Base-by-base conservation (phyloP, 2,113 vertebrate genomes). In the Tenebrosternarchus preto region DNA sequence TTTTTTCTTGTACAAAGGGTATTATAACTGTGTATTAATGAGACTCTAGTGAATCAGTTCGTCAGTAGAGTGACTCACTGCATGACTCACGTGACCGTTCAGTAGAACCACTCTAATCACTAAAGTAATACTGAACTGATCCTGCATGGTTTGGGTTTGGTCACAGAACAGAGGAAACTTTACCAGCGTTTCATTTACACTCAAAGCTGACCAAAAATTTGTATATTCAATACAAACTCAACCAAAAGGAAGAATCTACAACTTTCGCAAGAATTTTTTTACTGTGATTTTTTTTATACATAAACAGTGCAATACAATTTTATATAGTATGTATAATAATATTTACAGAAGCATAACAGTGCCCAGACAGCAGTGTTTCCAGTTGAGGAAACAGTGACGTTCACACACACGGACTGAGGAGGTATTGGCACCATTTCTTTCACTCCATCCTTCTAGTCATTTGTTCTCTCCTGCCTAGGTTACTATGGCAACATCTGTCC, bases 261-360 rank as follows among this genome's bases (percentile, higher is more conserved):
- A 5, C 4, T 24, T 27, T 43, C n/a, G n/a, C 12, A 36, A 22
- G 31, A 68, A 39, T 11, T 39, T 11, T 55, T 93, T 92, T 88
- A 88, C 88, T 86, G 70, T 84, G 81, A 83, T n/a, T 2, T 63
- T 72, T 66, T 74, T 36, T 36, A 36, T 78, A 74, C 68, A 77
- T 80, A 56, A 73, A 80, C 73, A 80, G 80, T 84, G 80, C 82
- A 80, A 86, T 69, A 82, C 36, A 73, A 53, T 81, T 88, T 80
- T 77, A 84, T 85, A 88, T 84, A 87, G 86, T 90, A 87, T 90
- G 85, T 89, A 88, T 88, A 92, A 90, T 93, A 76, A 90, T 93
- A 77, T 90, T 92, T 90, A 92, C 36, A 53, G 83, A 86, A 82
- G 87, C 88, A 82, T 56, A 85, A 85, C 83, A 85, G 80, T 64